phyloP scores from a whole-genome alignment of 2,888 invertebrate species.

The Dermolepida albohirtum region DNA sequence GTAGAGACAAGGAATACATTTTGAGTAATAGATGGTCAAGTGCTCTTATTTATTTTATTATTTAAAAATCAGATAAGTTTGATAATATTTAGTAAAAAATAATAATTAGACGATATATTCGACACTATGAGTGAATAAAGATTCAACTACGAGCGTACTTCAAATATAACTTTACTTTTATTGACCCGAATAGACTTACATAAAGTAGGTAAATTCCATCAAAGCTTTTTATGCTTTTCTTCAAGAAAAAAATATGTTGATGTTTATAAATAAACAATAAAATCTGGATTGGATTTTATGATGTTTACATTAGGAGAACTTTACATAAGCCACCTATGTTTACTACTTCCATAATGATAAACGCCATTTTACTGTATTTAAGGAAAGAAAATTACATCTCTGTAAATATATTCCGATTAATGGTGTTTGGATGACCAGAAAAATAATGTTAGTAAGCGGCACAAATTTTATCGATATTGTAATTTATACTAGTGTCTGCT shows the following conservation, averaged over 20 bases:
- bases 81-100: too few species aligned
- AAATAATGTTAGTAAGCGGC: slow-evolving; percentile 18
- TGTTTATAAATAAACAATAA: slow-evolving; percentile 34
- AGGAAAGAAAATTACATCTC: slow-evolving; percentile 26
- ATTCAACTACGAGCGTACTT: too few species aligned
- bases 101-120: too few species aligned
- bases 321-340: slow-evolving; percentile 20
- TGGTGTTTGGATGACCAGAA: slow-evolving; percentile 7
- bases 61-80: too few species aligned
- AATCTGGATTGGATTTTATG: slow-evolving; percentile 24
- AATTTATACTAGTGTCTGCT: slow-evolving; percentile 24
- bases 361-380: slow-evolving; percentile 29
- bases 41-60: too few species aligned
- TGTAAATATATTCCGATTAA: slow-evolving; percentile 23
- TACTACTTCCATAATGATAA: slow-evolving; percentile 27
- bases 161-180: not conserved
- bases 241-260: slow-evolving; percentile 16
- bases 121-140: too few species aligned
- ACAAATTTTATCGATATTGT: slow-evolving; percentile 28
- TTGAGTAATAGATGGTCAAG: too few species aligned
- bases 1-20: too few species aligned
- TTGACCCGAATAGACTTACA: slow-evolving; percentile 10
- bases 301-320: slow-evolving; percentile 25
- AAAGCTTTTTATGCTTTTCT: slow-evolving; percentile 11
- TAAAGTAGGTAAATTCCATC: slow-evolving; percentile 14